Base-by-base conservation (phyloP, 1,140 invertebrate genomes). In the Leptinotarsa lineolata region DNA sequence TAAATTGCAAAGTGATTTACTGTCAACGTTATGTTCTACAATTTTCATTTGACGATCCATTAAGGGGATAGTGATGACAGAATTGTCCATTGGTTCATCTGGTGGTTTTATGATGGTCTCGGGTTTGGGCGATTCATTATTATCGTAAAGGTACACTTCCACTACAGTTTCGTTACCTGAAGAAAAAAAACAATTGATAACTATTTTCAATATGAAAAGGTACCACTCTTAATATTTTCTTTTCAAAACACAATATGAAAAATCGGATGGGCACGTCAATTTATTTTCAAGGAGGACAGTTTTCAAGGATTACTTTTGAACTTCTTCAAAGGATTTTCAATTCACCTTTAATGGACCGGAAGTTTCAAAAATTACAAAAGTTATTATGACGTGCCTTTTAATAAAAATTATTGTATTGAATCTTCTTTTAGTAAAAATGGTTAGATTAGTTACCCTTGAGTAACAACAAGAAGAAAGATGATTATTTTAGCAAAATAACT, bases 121-220 rank as follows among this genome's bases (percentile, higher is more conserved):
- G 15, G 69, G 58, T 45, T 63, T 71, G 12, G 12, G 20, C 6
- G n/a, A 24, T 20, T 21, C 15, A 39, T 70, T 58, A 69, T 74
- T 61, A 16, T 82, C 77, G 76, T 89, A 88, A 11, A 93, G 81
- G 88, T 90, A 92, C 39, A 93, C 85, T 74, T 93, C 90, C 1
- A 92, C 87, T 21, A 91, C 84, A 11, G 93, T 95, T 86, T 96
- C 94, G 11, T 92, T 90, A 54, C 93, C 92, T 90, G 78, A 54
- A 86, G 85, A 21, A 75, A 63, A n/a, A 54, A 30, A 8, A 30
- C 30, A 30, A 11, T 39, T 39, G 30, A 39, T 39, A 8, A 39
- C 30, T 39, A 39, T 39, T 30, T 30, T 30, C 30, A 11, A 30
- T 30, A 30, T 30, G 8, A 60, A 60, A 18, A 60, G 59, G 13